Percentiles rank a stretch among this genome's conserved stretches.
Conservation (phyloP, 2,888 invertebrate genomes). For the Rhabditophanes sp. region DNA sequence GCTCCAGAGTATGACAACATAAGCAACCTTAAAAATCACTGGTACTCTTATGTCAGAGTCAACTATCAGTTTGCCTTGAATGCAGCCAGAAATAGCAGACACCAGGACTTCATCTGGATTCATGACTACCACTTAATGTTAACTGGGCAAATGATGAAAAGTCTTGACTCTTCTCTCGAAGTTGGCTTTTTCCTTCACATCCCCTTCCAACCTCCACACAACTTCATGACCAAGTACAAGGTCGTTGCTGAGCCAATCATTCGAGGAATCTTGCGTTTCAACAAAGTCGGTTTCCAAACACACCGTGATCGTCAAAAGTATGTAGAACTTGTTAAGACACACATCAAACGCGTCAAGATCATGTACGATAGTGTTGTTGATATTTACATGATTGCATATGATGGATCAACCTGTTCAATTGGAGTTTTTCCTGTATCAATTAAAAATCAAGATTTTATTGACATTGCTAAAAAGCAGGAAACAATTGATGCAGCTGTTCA, state of each 20-base stretch:
- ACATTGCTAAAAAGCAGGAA: slow-evolving; percentile 19
- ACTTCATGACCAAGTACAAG: slow-evolving; percentile 31
- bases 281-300: slow-evolving; percentile 38
- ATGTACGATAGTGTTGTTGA: slow-evolving; percentile 24
- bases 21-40: slow-evolving; percentile 25
- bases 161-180: slow-evolving; percentile 29
- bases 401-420: slow-evolving; percentile 28
- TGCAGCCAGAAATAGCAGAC: slow-evolving; percentile 30
- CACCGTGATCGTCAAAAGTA: slow-evolving; percentile 26
- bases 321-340: slow-evolving; percentile 17
- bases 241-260: slow-evolving; percentile 27
- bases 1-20: slow-evolving; percentile 26
- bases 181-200: slow-evolving; percentile 38
- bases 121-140: slow-evolving; percentile 38
- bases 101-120: slow-evolving; percentile 38
- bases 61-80: slow-evolving; percentile 35
- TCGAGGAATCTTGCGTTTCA: slow-evolving; percentile 27
- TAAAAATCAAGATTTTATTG: slow-evolving; percentile 32
- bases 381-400: slow-evolving; percentile 20
- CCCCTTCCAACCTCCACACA: slow-evolving; percentile 30
- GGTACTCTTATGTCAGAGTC: slow-evolving; percentile 32
- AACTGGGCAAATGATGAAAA: slow-evolving; percentile 30
- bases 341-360: slow-evolving; percentile 19
- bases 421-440: slow-evolving; percentile 38
- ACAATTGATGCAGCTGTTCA: slow-evolving; percentile 16